Evolutionary conservation across 2,113 vertebrate species (phyloP).

Genomic region (Parus major): DNA sequence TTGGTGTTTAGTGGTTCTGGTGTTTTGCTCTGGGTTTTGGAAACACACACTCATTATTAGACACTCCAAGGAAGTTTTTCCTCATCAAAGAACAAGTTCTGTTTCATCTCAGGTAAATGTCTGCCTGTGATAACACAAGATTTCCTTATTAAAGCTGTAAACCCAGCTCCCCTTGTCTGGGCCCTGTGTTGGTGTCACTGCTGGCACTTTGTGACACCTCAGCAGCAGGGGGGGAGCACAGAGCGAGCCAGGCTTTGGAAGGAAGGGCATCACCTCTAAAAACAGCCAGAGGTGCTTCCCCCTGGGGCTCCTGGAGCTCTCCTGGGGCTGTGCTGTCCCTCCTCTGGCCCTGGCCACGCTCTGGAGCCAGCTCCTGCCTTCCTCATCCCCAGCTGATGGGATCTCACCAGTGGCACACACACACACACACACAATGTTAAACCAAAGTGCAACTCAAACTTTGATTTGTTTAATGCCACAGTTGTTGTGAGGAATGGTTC

Average conservation of each 20-base stretch:
- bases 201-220: background rate
- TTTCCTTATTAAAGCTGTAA: background rate
- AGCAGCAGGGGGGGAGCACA: background rate
- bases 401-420: background rate
- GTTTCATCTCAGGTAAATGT: background rate
- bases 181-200: background rate
- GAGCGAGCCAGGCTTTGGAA: background rate
- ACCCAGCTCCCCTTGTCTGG: background rate
- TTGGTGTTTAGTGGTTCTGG: background rate
- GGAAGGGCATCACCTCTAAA: background rate
- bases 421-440: background rate
- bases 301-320: background rate
- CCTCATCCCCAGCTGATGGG: background rate
- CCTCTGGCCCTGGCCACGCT: background rate
- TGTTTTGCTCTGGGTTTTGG: background rate
- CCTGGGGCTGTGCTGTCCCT: background rate
- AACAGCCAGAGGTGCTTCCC: background rate
- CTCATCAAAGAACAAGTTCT: background rate
- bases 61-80: background rate
- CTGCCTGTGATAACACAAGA: background rate
- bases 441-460: background rate
- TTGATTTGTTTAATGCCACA: background rate
- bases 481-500: background rate
- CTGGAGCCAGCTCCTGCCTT: background rate
- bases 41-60: background rate